Evolutionary conservation across 2,113 vertebrate genomes (phyloP).

Genomic region (Tachysurus fulvidraco): DNA sequence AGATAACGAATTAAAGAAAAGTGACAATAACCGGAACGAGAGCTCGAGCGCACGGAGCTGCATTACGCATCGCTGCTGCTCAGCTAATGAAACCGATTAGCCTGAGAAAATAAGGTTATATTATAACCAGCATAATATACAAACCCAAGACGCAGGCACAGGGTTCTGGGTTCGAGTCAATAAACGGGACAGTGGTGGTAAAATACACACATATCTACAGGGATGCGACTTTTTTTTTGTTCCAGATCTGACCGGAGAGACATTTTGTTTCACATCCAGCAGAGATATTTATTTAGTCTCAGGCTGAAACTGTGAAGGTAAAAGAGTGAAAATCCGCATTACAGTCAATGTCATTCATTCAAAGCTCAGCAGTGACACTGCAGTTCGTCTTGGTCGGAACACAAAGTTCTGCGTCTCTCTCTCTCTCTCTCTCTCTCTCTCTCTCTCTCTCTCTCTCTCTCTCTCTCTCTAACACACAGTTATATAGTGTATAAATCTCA

Average conservation of each 20-base stretch:
- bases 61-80: neutral
- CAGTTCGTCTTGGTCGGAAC: constrained; percentile 1
- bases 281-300: no score
- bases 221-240: neutral
- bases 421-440: neutral
- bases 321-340: constrained; percentile 65
- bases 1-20: neutral
- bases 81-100: constrained; percentile 66
- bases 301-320: constrained; percentile 33
- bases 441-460: neutral
- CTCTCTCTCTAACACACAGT: neutral
- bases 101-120: constrained; percentile 62
- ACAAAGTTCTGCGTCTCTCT: constrained; percentile 8
- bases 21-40: neutral
- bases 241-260: neutral
- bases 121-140: constrained; percentile 1
- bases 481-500: neutral
- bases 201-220: neutral
- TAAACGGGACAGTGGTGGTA: neutral
- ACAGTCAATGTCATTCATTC: constrained; percentile 71
- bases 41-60: neutral
- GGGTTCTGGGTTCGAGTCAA: neutral
- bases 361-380: constrained; percentile 55
- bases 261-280: neutral
- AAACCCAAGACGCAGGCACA: neutral